A percentile compares a stretch with the other conserved stretches of the same genome.
Conservation (phyloP, 2,113 vertebrate species). For the Crotalus helleri region DNA sequence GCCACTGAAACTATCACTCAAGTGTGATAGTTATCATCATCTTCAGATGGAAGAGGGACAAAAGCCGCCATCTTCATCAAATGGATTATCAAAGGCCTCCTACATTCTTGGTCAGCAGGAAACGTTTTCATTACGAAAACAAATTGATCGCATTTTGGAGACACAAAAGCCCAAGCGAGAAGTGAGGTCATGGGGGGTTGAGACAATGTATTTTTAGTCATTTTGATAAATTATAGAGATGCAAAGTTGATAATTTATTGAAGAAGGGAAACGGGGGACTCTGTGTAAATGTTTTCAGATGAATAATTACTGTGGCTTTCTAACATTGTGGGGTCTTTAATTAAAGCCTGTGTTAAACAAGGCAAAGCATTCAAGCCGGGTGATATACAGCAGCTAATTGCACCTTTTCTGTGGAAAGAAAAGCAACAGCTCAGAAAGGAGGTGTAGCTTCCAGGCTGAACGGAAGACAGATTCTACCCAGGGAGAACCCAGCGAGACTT, state of each 20-base stretch:
- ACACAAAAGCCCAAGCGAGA: constrained; percentile 63
- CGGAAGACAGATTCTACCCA: constrained; percentile 47
- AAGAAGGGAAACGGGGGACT: constrained; percentile 70
- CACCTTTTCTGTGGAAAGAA: constrained; percentile 59
- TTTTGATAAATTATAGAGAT: constrained; percentile 79
- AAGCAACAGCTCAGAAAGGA: constrained; percentile 46
- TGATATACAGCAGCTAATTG: constrained; percentile 68
- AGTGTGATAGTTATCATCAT: constrained; percentile 29
- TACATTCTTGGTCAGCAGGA: constrained; percentile 51
- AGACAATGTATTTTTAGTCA: constrained; percentile 79
- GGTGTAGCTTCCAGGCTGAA: constrained; percentile 62
- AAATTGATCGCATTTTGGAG: constrained; percentile 55
- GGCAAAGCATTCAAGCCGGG: constrained; percentile 60
- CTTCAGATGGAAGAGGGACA: constrained; percentile 48
- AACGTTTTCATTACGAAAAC: constrained; percentile 60
- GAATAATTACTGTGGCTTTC: constrained; percentile 81
- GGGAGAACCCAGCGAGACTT: background rate
- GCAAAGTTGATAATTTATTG: constrained; percentile 79
- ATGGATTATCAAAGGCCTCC: constrained; percentile 49
- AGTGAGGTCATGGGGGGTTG: constrained; percentile 57
- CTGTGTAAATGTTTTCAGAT: constrained; percentile 82
- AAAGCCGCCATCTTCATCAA: constrained; percentile 47
- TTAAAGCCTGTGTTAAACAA: constrained; percentile 78
- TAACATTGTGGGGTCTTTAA: constrained; percentile 74
- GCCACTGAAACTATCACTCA: background rate